Percentiles rank a stretch among this genome's conserved stretches.
Conservation (phyloP, 2,797 vertebrate genomes). For the Buphagus erythrorhynchus region DNA sequence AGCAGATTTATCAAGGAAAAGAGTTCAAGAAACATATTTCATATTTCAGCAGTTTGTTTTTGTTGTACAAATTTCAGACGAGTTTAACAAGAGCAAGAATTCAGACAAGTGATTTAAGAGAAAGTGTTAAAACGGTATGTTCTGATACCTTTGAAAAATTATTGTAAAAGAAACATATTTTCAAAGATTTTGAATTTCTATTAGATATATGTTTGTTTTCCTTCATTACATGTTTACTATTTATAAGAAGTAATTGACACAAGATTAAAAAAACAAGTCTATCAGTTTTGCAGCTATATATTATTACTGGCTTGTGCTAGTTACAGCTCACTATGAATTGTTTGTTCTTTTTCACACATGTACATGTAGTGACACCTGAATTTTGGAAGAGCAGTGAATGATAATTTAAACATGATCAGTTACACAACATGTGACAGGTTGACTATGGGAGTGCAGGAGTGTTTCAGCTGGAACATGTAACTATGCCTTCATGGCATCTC, state of each 20-base stretch:
- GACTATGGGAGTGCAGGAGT: neutral
- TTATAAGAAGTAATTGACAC: neutral
- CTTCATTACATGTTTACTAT: neutral
- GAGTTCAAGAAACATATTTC: neutral
- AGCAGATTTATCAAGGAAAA: neutral
- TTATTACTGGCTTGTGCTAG: neutral
- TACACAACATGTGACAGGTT: neutral
- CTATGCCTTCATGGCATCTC: neutral
- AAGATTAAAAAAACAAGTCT: neutral
- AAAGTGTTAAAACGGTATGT: neutral
- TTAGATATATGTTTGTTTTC: neutral
- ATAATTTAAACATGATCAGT: neutral
- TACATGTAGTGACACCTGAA: neutral
- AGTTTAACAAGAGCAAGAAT: neutral
- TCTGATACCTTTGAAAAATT: neutral
- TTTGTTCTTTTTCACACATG: neutral
- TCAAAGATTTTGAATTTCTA: neutral
- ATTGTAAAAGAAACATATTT: neutral
- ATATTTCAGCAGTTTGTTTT: neutral
- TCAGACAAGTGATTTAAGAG: neutral
- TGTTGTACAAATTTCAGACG: neutral
- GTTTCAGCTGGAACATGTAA: neutral
- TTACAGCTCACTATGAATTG: neutral
- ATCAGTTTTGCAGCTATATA: neutral
- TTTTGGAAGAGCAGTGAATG: neutral